Evolutionary conservation across 2,888 invertebrate genomes (phyloP).

Genomic region (Nymphalis c-album): DNA sequence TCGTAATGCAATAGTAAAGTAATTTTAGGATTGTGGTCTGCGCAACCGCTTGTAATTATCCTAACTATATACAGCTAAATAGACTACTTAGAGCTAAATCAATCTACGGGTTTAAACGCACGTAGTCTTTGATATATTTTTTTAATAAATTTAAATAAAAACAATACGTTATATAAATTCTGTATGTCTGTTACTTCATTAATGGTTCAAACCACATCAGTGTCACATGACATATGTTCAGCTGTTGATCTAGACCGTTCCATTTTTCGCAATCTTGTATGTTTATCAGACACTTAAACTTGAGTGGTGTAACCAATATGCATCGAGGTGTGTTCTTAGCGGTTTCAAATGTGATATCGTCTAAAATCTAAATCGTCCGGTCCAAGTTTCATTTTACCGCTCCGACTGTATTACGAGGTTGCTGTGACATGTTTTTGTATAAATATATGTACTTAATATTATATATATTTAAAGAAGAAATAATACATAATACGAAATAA

Average conservation of each 20-base stretch:
- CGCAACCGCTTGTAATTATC: slow-evolving; percentile 27
- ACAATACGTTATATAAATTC: background rate
- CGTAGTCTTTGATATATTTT: background rate
- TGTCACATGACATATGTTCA: slow-evolving; percentile 28
- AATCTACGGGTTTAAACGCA: slow-evolving; percentile 10
- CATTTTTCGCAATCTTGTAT: slow-evolving; percentile 49
- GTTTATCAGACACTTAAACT: slow-evolving; percentile 49
- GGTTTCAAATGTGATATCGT: slow-evolving; percentile 68
- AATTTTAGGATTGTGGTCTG: slow-evolving; percentile 32
- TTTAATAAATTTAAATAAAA: background rate
- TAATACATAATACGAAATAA: too few species aligned
- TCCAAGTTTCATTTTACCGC: slow-evolving; percentile 54
- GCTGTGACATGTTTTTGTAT: slow-evolving; percentile 17
- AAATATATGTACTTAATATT: background rate
- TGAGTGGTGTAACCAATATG: slow-evolving; percentile 57
- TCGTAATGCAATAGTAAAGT: slow-evolving; percentile 29
- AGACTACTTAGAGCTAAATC: background rate
- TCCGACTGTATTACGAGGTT: slow-evolving; percentile 23
- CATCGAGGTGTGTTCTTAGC: slow-evolving; percentile 57
- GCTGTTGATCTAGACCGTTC: slow-evolving; percentile 45
- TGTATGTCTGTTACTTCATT: background rate
- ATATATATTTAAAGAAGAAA: background rate
- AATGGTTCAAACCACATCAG: slow-evolving; percentile 29
- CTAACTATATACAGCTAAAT: background rate
- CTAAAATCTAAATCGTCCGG: slow-evolving; percentile 52